These are phyloP conservation scores for Rhopilema esculentum DNA, from an alignment of 30 jellyfish, hydroid and myxozoan species.

Conservation along the genomic window DNA sequence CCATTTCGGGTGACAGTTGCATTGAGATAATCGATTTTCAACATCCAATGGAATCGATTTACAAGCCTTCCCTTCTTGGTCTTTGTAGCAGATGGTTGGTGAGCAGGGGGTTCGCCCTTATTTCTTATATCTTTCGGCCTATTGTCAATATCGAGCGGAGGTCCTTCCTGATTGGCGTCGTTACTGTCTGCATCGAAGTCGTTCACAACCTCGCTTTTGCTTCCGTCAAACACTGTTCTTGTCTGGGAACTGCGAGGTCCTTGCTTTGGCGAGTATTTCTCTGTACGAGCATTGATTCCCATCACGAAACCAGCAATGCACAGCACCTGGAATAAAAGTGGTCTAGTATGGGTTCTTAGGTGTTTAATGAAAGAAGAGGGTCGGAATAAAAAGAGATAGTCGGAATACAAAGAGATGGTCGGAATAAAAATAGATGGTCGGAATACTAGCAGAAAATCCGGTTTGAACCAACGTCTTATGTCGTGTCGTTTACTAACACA, in stretches of 20 bases:
- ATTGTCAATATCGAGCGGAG: slow-evolving; percentile 54
- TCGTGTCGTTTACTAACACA: too few species aligned
- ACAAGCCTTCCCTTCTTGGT: slow-evolving; percentile 50
- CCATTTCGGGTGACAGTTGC: slow-evolving; percentile 29
- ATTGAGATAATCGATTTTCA: slow-evolving; percentile 3
- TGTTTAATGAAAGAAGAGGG: too few species aligned
- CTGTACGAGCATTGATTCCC: too few species aligned
- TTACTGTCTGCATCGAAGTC: neutral
- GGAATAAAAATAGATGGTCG: too few species aligned
- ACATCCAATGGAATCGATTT: slow-evolving; percentile 48
- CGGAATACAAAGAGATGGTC: too few species aligned
- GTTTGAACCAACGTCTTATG: too few species aligned
- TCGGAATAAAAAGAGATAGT: too few species aligned
- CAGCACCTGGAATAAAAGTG: neutral
- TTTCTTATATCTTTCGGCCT: slow-evolving; percentile 23
- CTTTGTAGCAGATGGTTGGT: neutral
- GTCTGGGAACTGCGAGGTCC: neutral
- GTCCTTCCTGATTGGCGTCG: slow-evolving; percentile 24
- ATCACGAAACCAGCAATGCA: neutral
- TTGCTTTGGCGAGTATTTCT: neutral
- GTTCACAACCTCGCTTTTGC: neutral
- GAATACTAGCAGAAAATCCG: too few species aligned
- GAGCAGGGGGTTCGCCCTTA: slow-evolving; percentile 37
- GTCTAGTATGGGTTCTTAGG: too few species aligned
- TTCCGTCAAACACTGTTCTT: neutral